Evolutionary conservation across 2,888 invertebrate genomes (phyloP).

Genomic region (Sinotaia quadrata): DNA sequence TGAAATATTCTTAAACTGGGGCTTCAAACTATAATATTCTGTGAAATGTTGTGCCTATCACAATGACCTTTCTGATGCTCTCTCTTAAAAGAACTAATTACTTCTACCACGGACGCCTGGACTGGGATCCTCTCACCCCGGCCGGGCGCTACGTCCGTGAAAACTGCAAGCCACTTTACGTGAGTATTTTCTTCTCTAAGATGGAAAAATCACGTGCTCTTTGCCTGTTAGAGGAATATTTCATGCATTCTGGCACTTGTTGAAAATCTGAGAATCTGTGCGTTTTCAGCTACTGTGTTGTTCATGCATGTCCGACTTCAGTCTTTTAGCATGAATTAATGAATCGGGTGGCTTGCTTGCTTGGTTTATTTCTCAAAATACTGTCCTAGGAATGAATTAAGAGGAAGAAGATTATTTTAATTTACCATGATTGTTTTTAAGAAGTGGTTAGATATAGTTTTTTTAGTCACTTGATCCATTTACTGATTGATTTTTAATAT

Average conservation of each 20-base stretch:
- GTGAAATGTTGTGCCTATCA: neutral
- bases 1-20: no score
- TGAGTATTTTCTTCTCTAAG: conserved; percentile 76
- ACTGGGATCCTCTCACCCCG: conserved; percentile 98
- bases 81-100: conserved; percentile 75
- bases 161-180: conserved; percentile 96
- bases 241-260: conserved; percentile 35
- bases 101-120: conserved; percentile 97
- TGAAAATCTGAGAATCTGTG: neutral
- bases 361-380: no score
- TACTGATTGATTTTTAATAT: no score
- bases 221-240: neutral
- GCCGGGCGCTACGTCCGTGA: conserved; percentile 98
- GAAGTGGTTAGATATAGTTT: no score
- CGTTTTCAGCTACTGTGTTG: conserved; percentile 4
- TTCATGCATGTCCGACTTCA: conserved; percentile 28
- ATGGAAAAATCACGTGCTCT: no score
- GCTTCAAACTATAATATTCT: neutral
- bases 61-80: neutral
- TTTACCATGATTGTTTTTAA: no score
- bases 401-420: no score
- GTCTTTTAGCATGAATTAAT: conserved; percentile 21
- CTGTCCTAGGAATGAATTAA: no score
- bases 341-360: conserved; percentile 9
- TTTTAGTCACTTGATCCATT: no score